Base-by-base conservation (phyloP, 2,113 vertebrate species). In the Periophthalmodon schlosseri region DNA sequence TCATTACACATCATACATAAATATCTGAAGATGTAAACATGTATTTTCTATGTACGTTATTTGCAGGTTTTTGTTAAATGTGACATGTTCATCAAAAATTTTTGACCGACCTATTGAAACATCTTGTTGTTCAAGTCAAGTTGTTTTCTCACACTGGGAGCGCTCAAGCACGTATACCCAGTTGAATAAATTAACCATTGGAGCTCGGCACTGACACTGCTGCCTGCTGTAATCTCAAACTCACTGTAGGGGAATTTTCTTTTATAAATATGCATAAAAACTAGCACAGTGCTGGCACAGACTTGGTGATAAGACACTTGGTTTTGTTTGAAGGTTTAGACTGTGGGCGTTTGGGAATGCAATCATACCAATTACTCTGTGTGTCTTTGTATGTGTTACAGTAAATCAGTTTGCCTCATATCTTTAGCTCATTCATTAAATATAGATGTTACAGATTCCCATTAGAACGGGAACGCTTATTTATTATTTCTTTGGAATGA, bases 341-440 rank as follows among this genome's bases (percentile, higher is more conserved):
- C 74, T 79, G 77, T 50, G 84, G 82, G 74, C 83, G 86, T 89
- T 85, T 82, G 80, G 82, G 75, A 73, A 89, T 66, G 66, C 72
- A 80, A 84, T 87, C 81, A 83, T 76, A 65, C 74, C 84, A 87
- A 89, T 88, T 88, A 87, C 81, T 76, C 52, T 75, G 76, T 81
- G 64, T 76, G 44, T 81, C 28, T 66, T 52, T 74, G 67, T 68
- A 74, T 75, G 78, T 36, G 58, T 52, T 50, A 72, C 76, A 85
- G 82, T 84, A 66, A 86, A 82, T 75, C 54, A 13, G 36, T 87
- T 85, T 72, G 73, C 81, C 74, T 85, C 78, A 81, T 86, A 84
- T 89, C 75, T 78, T 80, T 80, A 50, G 68, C 84, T 76, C 67
- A 3, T 77, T 88, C 71, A 86, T 88, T 70, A 89, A 89, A 84